Evolutionary conservation across 2,888 invertebrate genomes (phyloP), one percentile per base, ranked within the genome.

Genomic region (Tortricodes alternella): DNA sequence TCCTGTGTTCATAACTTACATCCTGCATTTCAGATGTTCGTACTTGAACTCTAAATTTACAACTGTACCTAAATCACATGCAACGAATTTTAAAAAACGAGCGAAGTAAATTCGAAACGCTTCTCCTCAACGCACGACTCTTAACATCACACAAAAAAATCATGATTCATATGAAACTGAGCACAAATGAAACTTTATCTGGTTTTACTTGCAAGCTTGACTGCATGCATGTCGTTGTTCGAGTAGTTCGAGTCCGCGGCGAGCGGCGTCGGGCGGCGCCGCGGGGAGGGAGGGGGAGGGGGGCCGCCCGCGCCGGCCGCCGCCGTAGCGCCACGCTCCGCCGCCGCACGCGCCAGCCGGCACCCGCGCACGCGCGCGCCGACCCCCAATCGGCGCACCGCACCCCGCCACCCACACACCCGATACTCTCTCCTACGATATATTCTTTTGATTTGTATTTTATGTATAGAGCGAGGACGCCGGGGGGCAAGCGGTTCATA

Each of bases 381-480:
- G 67, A 68, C 71, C 74, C 70, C 71, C 53, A 70, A n/a, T 63
- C 73, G 70, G 73, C 68, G 65, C 74, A 67, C 71, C 61, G 78
- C 80, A 78, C 80, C 80, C 76, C 73, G 71, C 76, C 78, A 78
- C 83, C 81, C 85, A 81, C 86, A 85, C 85, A 83, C 84, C 88
- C 82, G 78, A 83, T 81, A 86, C 85, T 88, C 86, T 87, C 88
- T 85, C 85, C 87, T 87, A 81, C 85, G 85, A 87, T 87, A 84
- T 89, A 89, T 89, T 90, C 87, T 90, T 89, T 89, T 89, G 85
- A 89, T 89, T 89, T 90, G 82, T 90, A 87, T 91, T 90, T 91
- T 90, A 89, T 92, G 90, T 94, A 91, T 95, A 97, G 97, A 97
- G 96, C 93, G 96, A 97, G 94, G 97, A 97, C 85, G 94, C 95